Conservation (phyloP, 2,113 vertebrate species). For the Neotragus pygmaeus region DNA sequence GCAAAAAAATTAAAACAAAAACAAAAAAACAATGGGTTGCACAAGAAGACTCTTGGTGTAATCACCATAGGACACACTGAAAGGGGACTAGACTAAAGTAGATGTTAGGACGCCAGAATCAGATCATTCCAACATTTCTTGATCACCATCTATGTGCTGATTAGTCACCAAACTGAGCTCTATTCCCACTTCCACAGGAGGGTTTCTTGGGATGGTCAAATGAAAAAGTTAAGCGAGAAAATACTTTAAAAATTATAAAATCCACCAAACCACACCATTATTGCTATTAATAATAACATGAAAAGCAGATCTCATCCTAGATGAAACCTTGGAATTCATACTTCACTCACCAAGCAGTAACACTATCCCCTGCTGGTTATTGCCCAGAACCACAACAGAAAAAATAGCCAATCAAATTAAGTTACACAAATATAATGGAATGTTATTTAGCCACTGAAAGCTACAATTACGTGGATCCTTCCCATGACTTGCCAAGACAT, state of each 20-base stretch:
- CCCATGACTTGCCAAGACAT: not conserved
- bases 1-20: not conserved
- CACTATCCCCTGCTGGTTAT: not conserved
- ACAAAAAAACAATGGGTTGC: not conserved
- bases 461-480: not conserved
- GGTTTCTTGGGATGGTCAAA: not conserved
- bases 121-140: not conserved
- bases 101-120: not conserved
- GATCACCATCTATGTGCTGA: not conserved
- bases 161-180: not conserved
- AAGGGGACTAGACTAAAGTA: not conserved
- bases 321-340: not conserved
- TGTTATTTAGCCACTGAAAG: not conserved
- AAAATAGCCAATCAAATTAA: not conserved
- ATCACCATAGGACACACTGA: not conserved
- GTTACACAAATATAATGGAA: not conserved
- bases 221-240: slow-evolving; percentile 12
- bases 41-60: not conserved
- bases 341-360: not conserved
- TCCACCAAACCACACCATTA: not conserved
- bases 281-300: not conserved
- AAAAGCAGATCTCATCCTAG: not conserved
- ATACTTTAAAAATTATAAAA: not conserved
- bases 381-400: not conserved
- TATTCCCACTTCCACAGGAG: not conserved